These are phyloP conservation scores for Callionymus lyra DNA, from an alignment of 2,113 vertebrate species.

Conservation along the genomic window DNA sequence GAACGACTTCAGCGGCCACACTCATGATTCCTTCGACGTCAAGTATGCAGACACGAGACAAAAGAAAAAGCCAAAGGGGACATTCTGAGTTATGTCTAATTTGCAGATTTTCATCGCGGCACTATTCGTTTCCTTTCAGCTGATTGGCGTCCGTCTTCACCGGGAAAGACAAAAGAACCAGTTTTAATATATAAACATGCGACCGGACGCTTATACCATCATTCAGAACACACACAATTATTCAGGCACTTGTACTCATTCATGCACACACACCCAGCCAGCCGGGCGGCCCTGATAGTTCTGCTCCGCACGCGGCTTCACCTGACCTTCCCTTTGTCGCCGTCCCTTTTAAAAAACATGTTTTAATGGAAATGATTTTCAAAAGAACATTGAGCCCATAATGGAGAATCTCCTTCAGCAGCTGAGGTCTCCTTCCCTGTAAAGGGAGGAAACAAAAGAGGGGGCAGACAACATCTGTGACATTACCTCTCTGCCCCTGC, in stretches of 20 bases:
- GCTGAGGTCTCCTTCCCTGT: slow-evolving; percentile 71
- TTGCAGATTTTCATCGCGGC: slow-evolving; percentile 22
- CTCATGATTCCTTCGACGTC: slow-evolving; percentile 17
- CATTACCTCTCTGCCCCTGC: slow-evolving; percentile 34
- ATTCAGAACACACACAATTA: no score
- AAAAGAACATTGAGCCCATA: slow-evolving; percentile 77
- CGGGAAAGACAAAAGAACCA: slow-evolving; percentile 10
- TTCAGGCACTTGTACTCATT: slow-evolving; percentile 42
- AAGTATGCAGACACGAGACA: slow-evolving; percentile 17
- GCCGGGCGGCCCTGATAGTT: slow-evolving; percentile 52
- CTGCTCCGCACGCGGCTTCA: slow-evolving; percentile 58
- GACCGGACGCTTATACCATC: no score
- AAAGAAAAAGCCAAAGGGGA: slow-evolving; percentile 46
- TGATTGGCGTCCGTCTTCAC: neutral
- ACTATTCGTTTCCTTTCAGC: slow-evolving; percentile 8
- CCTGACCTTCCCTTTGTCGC: slow-evolving; percentile 74
- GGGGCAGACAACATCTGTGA: slow-evolving; percentile 72
- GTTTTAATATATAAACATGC: slow-evolving; percentile 10
- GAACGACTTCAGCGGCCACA: no score
- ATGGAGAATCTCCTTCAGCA: slow-evolving; percentile 74
- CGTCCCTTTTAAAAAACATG: slow-evolving; percentile 68
- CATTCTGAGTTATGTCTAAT: slow-evolving; percentile 23
- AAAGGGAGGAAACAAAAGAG: slow-evolving; percentile 65
- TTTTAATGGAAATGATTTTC: slow-evolving; percentile 78
- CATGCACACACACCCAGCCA: slow-evolving; percentile 43